Evolutionary conservation across 2,888 invertebrate genomes (phyloP), one percentile per base, ranked within the genome.

Genomic region (Xestoiulus laeticollis): DNA sequence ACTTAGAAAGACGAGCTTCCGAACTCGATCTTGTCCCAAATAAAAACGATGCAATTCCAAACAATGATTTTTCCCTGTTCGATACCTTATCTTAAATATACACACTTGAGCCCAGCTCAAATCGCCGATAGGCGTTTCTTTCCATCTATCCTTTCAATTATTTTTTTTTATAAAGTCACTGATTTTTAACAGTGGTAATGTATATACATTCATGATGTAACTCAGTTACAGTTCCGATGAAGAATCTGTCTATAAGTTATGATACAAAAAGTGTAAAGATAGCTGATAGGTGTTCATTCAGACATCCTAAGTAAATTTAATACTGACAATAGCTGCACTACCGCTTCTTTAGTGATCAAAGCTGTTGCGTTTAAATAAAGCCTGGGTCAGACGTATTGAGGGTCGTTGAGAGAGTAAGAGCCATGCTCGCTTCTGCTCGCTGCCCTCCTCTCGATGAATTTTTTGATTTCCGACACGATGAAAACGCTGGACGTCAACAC

Each of bases 401-500:
- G 78, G 78, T 78, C 78, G 16, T 78, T 78, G 16, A 78, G 30
- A 14, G 30, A 32, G 16, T 78, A 78, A 78, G 78, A 12, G 30
- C 30, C 30, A 78, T 78, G 30, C 14, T 78, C 78, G 16, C 78
- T 78, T 78, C 78, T 78, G 78, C 78, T 78, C 30, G 78, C 78
- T 78, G 78, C 78, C 38, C 87, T 88, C 87, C 90, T 89, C 88
- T 97, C 97, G 89, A 96, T 92, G 89, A 96, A 93, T 92, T 99
- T 99, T 93, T 98, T 97, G 44, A 97, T 92, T 93, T 99, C 99
- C 89, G 98, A 96, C 88, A 98, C 96, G 88, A 98, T 93, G 93
- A 98, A 98, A 87, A 99, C 99, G 90, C 97, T 96, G n/a, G 99
- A 99, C 32, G 99, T 98, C 88, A 99, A 94, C 90, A 95, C 94